These are phyloP conservation scores for Achroia grisella DNA, from an alignment of 1,140 invertebrate genomes.

Conservation along the genomic window DNA sequence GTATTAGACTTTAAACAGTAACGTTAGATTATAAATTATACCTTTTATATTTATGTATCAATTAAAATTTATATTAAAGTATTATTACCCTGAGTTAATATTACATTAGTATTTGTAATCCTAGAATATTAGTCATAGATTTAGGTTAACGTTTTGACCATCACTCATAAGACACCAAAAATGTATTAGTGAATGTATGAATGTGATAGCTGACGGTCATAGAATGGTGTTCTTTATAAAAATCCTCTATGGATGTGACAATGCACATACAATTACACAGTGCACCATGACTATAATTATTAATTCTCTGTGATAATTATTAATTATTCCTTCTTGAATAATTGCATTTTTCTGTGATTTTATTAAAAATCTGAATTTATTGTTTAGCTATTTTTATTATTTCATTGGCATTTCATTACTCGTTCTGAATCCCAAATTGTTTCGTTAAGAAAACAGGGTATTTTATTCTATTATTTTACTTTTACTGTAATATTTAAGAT, in stretches of 20 bases:
- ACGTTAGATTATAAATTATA: neutral
- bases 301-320: constrained; percentile 49
- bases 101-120: constrained; percentile 11
- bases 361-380: constrained; percentile 1
- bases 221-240: constrained; percentile 13
- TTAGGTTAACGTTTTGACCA: constrained; percentile 27
- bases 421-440: too few species aligned
- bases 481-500: neutral
- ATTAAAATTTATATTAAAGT: constrained; percentile 18
- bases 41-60: constrained; percentile 14
- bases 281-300: constrained; percentile 22
- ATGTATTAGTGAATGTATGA: constrained; percentile 31
- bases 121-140: constrained; percentile 24
- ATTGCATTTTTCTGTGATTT: constrained; percentile 18
- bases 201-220: constrained; percentile 33
- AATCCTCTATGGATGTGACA: constrained; percentile 16
- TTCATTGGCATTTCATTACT: too few species aligned
- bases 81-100: constrained; percentile 4
- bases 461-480: neutral
- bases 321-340: constrained; percentile 12
- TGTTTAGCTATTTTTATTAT: neutral
- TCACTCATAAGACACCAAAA: constrained; percentile 54
- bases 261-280: constrained; percentile 25
- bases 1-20: too few species aligned
- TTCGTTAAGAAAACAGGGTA: too few species aligned